phyloP scores from a whole-genome alignment of 2,113 vertebrate genomes.

The Myrmecophaga tridactyla region DNA sequence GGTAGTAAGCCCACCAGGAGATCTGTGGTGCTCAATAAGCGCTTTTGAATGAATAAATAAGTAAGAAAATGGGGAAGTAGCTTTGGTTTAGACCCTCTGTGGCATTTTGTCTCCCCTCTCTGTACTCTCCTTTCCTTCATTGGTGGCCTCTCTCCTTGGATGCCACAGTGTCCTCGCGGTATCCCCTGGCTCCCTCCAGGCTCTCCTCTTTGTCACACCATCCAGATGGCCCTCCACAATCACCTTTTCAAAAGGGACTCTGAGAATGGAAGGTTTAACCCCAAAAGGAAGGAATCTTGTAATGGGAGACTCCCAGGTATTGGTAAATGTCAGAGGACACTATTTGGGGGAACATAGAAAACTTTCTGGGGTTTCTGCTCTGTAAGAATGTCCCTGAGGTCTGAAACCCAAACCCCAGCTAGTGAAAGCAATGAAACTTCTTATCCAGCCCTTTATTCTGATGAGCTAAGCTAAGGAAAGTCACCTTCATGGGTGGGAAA shows the following conservation, averaged over 20 bases:
- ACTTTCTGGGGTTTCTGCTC: background rate
- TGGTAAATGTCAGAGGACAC: background rate
- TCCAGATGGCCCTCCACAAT: background rate
- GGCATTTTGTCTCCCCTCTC: background rate
- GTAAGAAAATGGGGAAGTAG: background rate
- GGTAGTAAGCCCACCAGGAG: background rate
- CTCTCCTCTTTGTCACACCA: background rate
- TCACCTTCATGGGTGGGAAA: background rate
- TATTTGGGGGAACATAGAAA: background rate
- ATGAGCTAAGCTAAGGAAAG: background rate
- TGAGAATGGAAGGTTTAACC: background rate
- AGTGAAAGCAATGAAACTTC: background rate
- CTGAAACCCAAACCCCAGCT: background rate
- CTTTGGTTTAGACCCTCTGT: background rate
- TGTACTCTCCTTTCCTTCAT: too few species aligned
- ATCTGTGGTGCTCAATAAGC: background rate
- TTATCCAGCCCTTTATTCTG: background rate
- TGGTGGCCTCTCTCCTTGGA: background rate
- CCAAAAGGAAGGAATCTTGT: background rate
- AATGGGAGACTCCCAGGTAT: background rate
- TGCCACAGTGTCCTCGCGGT: background rate
- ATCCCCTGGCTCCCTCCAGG: background rate
- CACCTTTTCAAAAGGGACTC: background rate
- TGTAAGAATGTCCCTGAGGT: background rate
- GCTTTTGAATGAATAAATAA: background rate